Conservation (phyloP, 2,888 invertebrate species). For the Pasiphila rectangulata region DNA sequence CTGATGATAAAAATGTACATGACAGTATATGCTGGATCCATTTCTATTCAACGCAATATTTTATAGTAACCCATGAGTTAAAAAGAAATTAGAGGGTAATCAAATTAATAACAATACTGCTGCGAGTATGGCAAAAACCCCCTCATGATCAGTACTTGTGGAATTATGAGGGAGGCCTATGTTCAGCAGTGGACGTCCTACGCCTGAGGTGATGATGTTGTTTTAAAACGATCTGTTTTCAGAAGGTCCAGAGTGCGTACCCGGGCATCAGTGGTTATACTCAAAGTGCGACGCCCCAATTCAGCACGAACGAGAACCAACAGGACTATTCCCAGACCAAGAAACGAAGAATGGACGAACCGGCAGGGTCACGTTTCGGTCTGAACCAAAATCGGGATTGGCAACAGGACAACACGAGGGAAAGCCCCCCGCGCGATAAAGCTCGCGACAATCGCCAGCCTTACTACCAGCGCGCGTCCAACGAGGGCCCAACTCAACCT, state of each 20-base stretch:
- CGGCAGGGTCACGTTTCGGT: too few relatives aligned
- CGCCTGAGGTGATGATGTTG: conserved; percentile 7
- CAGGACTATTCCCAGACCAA: conserved; percentile 4
- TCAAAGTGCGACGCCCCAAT: conserved; percentile 6
- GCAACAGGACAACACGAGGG: conserved; percentile 1
- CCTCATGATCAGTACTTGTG: too few relatives aligned
- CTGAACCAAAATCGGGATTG: conserved; percentile 5
- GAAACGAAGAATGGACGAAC: too few relatives aligned
- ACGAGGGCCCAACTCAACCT: conserved; percentile 2
- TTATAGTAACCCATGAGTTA: too few relatives aligned
- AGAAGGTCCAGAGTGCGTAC: conserved; percentile 25
- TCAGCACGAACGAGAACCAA: conserved; percentile 9
- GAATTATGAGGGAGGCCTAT: too few relatives aligned
- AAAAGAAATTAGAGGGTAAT: too few relatives aligned
- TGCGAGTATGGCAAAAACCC: too few relatives aligned
- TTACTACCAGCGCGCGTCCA: neutral
- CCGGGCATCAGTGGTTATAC: conserved; percentile 15
- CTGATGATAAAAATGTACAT: too few relatives aligned
- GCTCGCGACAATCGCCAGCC: conserved; percentile 2
- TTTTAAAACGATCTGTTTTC: conserved; percentile 24
- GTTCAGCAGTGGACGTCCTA: too few relatives aligned
- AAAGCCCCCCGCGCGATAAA: conserved; percentile 4
- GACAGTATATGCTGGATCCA: too few relatives aligned
- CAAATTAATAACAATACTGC: too few relatives aligned
- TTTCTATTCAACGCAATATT: too few relatives aligned